Evolutionary conservation across 2,113 vertebrate species (phyloP).

Genomic region (Spilogale gracilis): DNA sequence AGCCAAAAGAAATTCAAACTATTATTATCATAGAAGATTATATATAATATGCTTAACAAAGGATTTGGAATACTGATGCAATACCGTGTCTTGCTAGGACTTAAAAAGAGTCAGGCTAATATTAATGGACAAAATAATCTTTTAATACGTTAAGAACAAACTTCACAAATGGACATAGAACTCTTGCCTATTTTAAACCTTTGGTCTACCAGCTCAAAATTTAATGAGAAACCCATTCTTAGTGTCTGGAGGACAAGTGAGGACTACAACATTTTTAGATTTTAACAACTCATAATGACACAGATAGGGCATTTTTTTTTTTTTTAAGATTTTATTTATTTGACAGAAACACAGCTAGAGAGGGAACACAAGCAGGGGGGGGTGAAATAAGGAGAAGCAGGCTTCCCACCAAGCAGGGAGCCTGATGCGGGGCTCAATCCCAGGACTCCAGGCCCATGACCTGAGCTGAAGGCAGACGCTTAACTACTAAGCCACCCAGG

Average conservation of each 20-base stretch:
- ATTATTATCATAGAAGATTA: constrained; percentile 5
- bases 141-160: constrained; percentile 8
- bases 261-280: not conserved
- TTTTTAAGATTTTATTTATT: too few species aligned
- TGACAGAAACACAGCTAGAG: too few species aligned
- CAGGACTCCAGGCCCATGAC: too few species aligned
- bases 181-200: not conserved
- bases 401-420: too few species aligned
- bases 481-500: too few species aligned
- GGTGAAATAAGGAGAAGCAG: too few species aligned
- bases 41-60: constrained; percentile 11
- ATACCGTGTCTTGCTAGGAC: not conserved
- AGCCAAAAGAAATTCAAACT: not conserved
- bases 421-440: too few species aligned
- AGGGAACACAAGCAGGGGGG: too few species aligned
- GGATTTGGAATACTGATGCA: constrained; percentile 29
- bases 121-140: not conserved
- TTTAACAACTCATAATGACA: not conserved
- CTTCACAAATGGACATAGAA: not conserved
- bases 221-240: not conserved
- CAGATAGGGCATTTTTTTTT: not conserved
- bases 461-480: too few species aligned
- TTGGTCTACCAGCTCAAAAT: constrained; percentile 1
- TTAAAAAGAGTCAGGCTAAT: constrained; percentile 23
- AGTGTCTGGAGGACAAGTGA: not conserved